Base-by-base conservation (phyloP, 2,113 vertebrate genomes). In the Ramphastos sulfuratus region DNA sequence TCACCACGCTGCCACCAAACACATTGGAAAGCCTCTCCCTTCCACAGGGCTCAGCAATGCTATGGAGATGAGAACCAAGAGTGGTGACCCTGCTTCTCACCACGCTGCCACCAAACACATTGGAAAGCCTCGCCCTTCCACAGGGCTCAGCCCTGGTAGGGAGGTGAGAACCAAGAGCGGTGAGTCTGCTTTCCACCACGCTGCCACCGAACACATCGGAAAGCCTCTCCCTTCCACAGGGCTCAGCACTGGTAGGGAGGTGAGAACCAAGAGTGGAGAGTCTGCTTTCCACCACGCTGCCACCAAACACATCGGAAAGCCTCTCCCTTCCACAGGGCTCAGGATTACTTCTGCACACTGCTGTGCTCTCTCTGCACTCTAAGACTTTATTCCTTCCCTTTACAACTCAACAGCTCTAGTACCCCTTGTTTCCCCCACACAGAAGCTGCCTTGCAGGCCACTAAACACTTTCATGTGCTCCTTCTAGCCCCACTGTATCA, bases 361-460 rank as follows among this genome's bases (percentile, higher is more conserved):
- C 74, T 20, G 42, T 42, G 13, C 0, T 2, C 50, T 8, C 88
- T 6, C 74, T 55, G 71, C 48, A 1, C 54, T 3, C 44, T 9
- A 61, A 20, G 1, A 6, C 56, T 85, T 74, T 21, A 12, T 14
- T 85, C 84, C 60, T 82, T 50, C 83, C 35, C 74, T 65, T 31
- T 14, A 6, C 7, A n/a, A 80, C 9, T 10, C 67, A 42, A 46
- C 24, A 79, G 71, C 46, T 76, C 56, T 3, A n/a, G 33, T 17
- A 71, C 66, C 63, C 79, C 52, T 55, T 44, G 54, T 37, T 76
- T 70, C 64, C 60, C 42, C 19, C 0, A 0, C 1, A 61, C 0
- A 61, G 79, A 85, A 87, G 64, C 33, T 93, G 72, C 82, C 64
- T 94, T 95, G 73, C 85, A 93, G 85, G 85, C 67, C 89, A 87